Percentiles rank a stretch among this genome's conserved stretches.
These are phyloP conservation scores for Stegodyphus mimosarum DNA, from an alignment of 1,140 invertebrate genomes.

Conservation along the genomic window DNA sequence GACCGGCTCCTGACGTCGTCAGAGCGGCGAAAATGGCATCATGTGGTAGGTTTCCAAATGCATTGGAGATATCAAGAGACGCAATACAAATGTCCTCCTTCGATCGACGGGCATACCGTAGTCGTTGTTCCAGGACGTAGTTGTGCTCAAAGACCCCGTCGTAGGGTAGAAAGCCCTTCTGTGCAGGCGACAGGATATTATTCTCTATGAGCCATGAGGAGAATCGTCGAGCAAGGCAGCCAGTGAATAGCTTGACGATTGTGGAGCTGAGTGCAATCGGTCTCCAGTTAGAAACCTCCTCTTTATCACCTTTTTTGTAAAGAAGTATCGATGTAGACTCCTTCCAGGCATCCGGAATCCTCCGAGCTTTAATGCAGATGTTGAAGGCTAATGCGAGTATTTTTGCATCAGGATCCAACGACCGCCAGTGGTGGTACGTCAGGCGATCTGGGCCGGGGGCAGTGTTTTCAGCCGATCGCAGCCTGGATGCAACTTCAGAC, in stretches of 20 bases:
- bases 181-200: background rate
- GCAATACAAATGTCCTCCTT: background rate
- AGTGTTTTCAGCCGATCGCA: background rate
- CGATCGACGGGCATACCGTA: slow-evolving; percentile 62
- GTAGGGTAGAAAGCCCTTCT: background rate
- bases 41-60: slow-evolving; percentile 6
- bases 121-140: slow-evolving; percentile 64
- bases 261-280: background rate
- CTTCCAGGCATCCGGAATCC: background rate
- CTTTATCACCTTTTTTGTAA: background rate
- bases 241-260: slow-evolving; percentile 5
- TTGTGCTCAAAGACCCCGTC: slow-evolving; percentile 68
- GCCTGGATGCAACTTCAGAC: background rate
- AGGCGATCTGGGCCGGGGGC: slow-evolving; percentile 18
- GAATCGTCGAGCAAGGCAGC: slow-evolving; percentile 65
- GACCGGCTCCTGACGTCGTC: background rate
- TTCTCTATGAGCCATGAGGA: slow-evolving; percentile 22
- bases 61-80: background rate
- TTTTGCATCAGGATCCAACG: background rate
- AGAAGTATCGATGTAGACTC: background rate
- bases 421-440: slow-evolving; percentile 2
- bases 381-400: background rate
- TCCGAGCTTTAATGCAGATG: background rate
- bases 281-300: background rate
- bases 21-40: background rate